Evolutionary conservation across 2,888 invertebrate species (phyloP), one percentile per base, ranked within the genome.

Genomic region (Dynastes hyllus): DNA sequence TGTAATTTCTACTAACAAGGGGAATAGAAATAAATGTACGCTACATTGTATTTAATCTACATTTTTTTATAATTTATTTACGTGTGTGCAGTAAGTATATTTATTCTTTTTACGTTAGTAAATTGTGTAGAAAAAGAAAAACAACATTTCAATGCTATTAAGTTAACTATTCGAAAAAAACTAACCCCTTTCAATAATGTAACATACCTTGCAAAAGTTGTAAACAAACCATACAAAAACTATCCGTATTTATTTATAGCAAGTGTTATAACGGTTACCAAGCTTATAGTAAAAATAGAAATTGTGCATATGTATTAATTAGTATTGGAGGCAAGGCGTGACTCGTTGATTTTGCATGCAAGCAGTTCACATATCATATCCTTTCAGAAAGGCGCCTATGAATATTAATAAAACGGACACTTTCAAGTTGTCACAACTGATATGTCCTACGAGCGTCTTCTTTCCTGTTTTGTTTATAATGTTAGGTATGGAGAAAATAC

Each of bases 351-450:
- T 86, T 85, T 84, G 86, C 86, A 86, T 86, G 84, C 85, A 83
- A 82, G 83, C 82, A 83, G 84, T 83, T 83, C 82, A 82, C 82
- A 80, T 84, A 82, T 84, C 84, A 85, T 84, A 86, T 86, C 86
- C 86, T 86, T 82, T 86, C 77, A 79, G 73, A 80, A 80, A 81
- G 80, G 82, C 81, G 82, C 83, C 83, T 81, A 82, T 85, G 86
- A 85, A 86, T 86, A 84, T 85, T 85, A 86, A 55, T 55, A 53
- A 66, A 85, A 82, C 82, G 81, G 79, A 82, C 58, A 16, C 40
- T 75, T 45, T 61, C 13, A 84, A 83, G 85, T 84, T 86, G 83
- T 83, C 82, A 32, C 69, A 6, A 11, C 27, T 13, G 50, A 69
- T 40, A 53, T 22, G 83, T 85, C 83, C 84, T 70, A 61, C 81